Base-by-base conservation (phyloP, 1,140 invertebrate species). In the Ectropis grisescens region DNA sequence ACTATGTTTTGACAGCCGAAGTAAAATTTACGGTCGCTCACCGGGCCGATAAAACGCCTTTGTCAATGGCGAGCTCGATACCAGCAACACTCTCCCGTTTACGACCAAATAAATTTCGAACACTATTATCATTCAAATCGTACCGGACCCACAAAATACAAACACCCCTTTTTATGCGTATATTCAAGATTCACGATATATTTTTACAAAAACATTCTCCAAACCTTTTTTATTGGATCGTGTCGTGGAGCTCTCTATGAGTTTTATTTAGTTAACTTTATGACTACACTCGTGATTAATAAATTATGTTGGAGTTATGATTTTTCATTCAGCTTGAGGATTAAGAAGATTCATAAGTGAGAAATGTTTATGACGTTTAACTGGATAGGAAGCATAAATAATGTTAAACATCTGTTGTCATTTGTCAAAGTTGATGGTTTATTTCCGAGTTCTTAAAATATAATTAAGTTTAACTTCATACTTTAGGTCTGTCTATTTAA, bases 101-200 rank as follows among this genome's bases (percentile, higher is more conserved):
- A 79, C 59, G 74, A 71, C 40, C 64, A 65, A 75, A 79, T 79
- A 79, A 79, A 75, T 79, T 75, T 69, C 54, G 57, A 74, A 74
- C 66, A 69, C 70, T 74, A 79, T 79, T 79, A 79, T 75, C 49
- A 79, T 75, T 79, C 67, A 79, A 75, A 79, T 79, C 52, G 54
- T 33, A 51, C 50, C 47, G 59, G 53, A 59, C 62, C 57, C 62
- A 69, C 64, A 59, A 68, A 50, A 71, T 59, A 66, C 57, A 59
- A 59, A 64, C 62, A 71, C 47, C 58, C 57, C 55, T 60, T 69
- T 69, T 67, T 62, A 59, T 57, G 52, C 48, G 44, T 33, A 36
- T 37, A 56, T 51, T 57, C 48, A 54, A 59, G 42, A 59, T 69
- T 69, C 51, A 70, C 64, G 48, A 64, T 69, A 66, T 68, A 67